Evolutionary conservation across 2,888 invertebrate species (phyloP).

Genomic region (Drosophila barbarae): DNA sequence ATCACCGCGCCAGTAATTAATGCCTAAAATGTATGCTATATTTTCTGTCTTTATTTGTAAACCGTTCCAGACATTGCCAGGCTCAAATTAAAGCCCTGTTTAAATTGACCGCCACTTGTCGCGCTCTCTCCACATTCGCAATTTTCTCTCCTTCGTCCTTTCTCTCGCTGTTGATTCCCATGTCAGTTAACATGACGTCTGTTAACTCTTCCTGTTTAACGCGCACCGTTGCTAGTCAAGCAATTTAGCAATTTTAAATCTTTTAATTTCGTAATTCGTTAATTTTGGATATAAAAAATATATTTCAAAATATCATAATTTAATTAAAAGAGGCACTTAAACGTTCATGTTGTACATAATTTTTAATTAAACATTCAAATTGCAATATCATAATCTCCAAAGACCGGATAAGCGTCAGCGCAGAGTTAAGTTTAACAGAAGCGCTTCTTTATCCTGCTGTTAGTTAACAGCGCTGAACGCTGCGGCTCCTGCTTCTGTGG

Average conservation of each 20-base stretch:
- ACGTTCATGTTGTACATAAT: no score
- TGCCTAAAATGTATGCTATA: neutral
- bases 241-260: neutral
- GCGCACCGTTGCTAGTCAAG: neutral
- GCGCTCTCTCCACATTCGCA: slow-evolving; percentile 15
- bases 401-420: neutral
- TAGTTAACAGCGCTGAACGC: slow-evolving; percentile 26
- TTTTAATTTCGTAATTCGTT: neutral
- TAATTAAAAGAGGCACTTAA: no score
- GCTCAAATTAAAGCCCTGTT: slow-evolving; percentile 2
- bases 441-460: neutral
- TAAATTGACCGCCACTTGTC: slow-evolving; percentile 40
- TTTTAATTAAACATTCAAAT: neutral
- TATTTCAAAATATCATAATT: neutral
- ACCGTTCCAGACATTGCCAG: slow-evolving; percentile 14
- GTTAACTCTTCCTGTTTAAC: slow-evolving; percentile 11
- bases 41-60: neutral
- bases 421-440: slow-evolving; percentile 12
- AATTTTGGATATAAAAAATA: neutral
- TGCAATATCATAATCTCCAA: neutral
- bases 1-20: no score
- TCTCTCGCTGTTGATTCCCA: slow-evolving; percentile 1
- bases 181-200: slow-evolving; percentile 12
- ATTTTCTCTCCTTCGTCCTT: slow-evolving; percentile 7
- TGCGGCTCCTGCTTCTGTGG: slow-evolving; percentile 11